Conservation (phyloP, 2,113 vertebrate species). For the Apodemus speciosus region DNA sequence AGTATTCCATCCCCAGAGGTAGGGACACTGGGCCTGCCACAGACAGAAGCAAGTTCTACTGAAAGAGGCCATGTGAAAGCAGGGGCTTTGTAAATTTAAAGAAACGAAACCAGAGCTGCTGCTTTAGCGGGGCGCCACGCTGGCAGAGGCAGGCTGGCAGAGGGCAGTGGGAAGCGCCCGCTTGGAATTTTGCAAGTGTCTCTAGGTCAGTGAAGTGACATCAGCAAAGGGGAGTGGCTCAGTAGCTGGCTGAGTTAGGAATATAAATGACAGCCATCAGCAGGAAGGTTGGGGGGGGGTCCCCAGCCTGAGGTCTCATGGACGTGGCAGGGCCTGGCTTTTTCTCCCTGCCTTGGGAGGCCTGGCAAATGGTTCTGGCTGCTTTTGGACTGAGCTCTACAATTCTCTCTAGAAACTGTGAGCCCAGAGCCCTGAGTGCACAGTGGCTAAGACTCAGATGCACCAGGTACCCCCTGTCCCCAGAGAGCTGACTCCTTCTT, state of each 20-base stretch:
- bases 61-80: conserved; percentile 71
- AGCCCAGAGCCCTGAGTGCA: neutral
- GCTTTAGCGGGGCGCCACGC: too few relatives aligned
- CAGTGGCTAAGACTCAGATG: neutral
- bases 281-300: neutral
- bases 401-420: neutral
- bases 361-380: neutral
- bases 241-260: neutral
- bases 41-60: conserved; percentile 14
- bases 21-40: conserved; percentile 41
- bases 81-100: conserved; percentile 55
- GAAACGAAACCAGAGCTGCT: neutral
- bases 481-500: neutral
- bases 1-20: conserved; percentile 42
- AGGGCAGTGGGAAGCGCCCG: neutral
- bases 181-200: neutral
- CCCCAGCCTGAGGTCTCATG: neutral
- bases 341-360: neutral
- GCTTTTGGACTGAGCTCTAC: neutral
- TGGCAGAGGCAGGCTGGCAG: neutral
- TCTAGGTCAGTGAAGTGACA: neutral
- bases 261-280: neutral
- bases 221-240: neutral
- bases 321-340: neutral
- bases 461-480: neutral